phyloP scores from a whole-genome alignment of 2,797 vertebrate genomes.

The Oreochromis mossambicus region DNA sequence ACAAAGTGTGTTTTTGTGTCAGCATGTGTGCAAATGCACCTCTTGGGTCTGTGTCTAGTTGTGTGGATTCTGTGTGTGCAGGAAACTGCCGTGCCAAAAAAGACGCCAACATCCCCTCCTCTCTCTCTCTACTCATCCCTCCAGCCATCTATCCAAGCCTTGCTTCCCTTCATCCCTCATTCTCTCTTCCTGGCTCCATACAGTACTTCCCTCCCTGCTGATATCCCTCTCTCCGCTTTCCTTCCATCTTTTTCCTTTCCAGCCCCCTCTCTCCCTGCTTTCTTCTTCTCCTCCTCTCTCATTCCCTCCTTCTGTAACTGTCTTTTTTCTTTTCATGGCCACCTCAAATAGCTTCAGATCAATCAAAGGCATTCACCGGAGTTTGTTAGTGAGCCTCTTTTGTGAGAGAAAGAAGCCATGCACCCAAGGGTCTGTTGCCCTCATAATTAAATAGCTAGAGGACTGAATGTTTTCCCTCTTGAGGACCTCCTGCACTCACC shows the following conservation, averaged over 20 bases:
- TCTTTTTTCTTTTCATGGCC: constrained; percentile 60
- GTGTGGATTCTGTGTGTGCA: constrained; percentile 6
- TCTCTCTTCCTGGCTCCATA: background rate
- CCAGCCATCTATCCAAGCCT: constrained; percentile 26
- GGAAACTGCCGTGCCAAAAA: constrained; percentile 41
- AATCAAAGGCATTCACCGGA: constrained; percentile 60
- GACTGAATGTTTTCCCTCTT: constrained; percentile 49
- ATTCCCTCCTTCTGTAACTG: constrained; percentile 28
- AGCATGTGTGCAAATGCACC: constrained; percentile 5
- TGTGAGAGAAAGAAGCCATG: constrained; percentile 43
- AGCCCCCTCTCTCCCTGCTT: background rate
- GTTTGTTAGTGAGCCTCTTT: constrained; percentile 61
- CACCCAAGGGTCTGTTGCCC: constrained; percentile 48
- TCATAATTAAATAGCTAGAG: constrained; percentile 68
- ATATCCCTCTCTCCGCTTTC: background rate
- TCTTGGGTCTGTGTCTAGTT: background rate
- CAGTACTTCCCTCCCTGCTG: background rate
- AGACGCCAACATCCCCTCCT: background rate
- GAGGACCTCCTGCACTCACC: constrained; percentile 36
- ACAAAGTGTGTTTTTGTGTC: constrained; percentile 37
- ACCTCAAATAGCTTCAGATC: constrained; percentile 56
- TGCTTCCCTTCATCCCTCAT: constrained; percentile 35
- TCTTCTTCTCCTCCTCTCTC: background rate
- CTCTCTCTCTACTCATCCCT: constrained; percentile 3
- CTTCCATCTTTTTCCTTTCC: background rate